phyloP scores from a whole-genome alignment of 2,888 invertebrate species.

The Conus canariensis region DNA sequence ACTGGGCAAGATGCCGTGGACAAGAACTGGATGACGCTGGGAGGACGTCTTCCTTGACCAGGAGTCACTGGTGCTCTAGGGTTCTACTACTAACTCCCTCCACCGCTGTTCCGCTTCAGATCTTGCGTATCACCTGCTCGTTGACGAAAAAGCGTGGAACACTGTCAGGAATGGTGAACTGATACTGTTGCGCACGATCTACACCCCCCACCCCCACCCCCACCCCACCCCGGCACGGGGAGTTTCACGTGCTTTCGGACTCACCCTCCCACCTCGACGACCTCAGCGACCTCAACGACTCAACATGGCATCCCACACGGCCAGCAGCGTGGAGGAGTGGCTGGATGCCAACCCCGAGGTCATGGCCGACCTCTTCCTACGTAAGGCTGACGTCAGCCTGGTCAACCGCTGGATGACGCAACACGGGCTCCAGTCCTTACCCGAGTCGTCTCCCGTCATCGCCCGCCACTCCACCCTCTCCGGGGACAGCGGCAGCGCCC shows the following conservation, averaged over 20 bases:
- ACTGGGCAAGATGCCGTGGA: too few species aligned
- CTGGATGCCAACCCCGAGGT: slow-evolving; percentile 80
- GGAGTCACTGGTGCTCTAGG: too few species aligned
- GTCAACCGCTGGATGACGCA: slow-evolving; percentile 80
- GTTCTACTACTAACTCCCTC: too few species aligned
- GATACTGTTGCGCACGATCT: background rate
- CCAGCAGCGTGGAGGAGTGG: slow-evolving; percentile 80
- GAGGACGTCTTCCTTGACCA: too few species aligned
- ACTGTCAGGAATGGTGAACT: background rate
- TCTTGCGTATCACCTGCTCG: too few species aligned
- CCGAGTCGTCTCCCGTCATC: slow-evolving; percentile 67
- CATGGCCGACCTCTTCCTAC: slow-evolving; percentile 80
- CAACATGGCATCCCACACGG: slow-evolving; percentile 49
- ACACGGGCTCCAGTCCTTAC: slow-evolving; percentile 79
- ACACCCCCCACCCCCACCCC: too few species aligned
- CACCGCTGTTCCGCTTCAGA: too few species aligned
- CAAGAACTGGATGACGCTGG: too few species aligned
- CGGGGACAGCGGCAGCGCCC: slow-evolving; percentile 59
- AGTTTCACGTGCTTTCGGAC: background rate
- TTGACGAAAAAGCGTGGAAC: background rate
- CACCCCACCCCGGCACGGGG: too few species aligned
- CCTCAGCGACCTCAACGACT: too few species aligned
- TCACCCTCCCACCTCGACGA: too few species aligned
- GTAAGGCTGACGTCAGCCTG: slow-evolving; percentile 79
- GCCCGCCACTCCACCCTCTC: slow-evolving; percentile 52